Evolutionary conservation across 2,797 vertebrate genomes (phyloP).

Genomic region (Falco naumanni): DNA sequence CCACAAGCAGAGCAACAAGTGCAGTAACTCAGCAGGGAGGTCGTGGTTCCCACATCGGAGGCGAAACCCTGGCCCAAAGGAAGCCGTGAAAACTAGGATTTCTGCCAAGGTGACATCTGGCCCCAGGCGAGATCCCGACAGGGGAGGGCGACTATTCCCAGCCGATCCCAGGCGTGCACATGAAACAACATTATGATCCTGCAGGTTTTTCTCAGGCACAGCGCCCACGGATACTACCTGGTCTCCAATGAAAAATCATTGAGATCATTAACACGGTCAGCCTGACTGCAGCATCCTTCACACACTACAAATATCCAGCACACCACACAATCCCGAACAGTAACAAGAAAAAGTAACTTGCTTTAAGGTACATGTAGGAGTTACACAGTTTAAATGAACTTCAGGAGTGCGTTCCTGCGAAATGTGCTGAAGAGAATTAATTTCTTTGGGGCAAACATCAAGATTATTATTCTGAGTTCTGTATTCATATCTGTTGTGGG

Average conservation of each 20-base stretch:
- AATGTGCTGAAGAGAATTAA: background rate
- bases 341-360: rapidly evolving
- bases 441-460: background rate
- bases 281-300: background rate
- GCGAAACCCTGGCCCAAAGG: background rate
- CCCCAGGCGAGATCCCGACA: background rate
- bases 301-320: background rate
- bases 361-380: rapidly evolving
- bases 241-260: background rate
- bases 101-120: background rate
- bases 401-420: background rate
- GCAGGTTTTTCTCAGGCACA: background rate
- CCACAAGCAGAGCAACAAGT: background rate
- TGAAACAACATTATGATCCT: background rate
- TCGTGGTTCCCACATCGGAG: background rate
- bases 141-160: background rate
- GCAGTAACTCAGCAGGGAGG: background rate
- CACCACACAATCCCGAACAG: rapidly evolving
- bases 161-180: rapidly evolving
- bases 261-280: background rate
- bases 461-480: background rate
- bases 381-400: rapidly evolving
- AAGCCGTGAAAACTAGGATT: background rate
- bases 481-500: background rate
- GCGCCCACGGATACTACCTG: background rate